Conservation (phyloP, 2,113 vertebrate species). For the Brachionichthys hirsutus region DNA sequence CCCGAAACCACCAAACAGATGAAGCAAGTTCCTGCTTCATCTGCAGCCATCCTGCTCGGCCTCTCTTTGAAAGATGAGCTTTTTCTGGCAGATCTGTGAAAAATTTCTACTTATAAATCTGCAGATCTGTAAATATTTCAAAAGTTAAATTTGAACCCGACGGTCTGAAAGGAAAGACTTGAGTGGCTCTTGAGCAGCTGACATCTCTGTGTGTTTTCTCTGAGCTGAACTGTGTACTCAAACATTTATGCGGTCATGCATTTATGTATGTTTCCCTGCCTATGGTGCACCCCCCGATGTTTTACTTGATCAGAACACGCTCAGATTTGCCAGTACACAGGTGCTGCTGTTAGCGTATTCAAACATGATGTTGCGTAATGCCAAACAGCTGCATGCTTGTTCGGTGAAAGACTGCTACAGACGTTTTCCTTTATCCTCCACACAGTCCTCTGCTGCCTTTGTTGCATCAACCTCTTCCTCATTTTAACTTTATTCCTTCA, state of each 20-base stretch:
- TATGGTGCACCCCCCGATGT: constrained; percentile 16
- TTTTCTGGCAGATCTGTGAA: constrained; percentile 12
- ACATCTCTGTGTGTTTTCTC: constrained; percentile 28
- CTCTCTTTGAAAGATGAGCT: not conserved
- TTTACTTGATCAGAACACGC: constrained; percentile 37
- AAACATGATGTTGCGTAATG: constrained; percentile 20
- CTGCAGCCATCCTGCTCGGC: not conserved
- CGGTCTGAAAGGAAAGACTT: constrained; percentile 28
- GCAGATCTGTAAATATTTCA: constrained; percentile 59
- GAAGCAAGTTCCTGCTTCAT: constrained; percentile 4
- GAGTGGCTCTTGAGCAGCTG: constrained; percentile 21
- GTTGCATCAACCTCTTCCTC: too few species aligned
- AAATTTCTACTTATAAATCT: constrained; percentile 34
- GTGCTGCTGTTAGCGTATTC: constrained; percentile 29
- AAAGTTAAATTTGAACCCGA: constrained; percentile 37
- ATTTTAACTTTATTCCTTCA: constrained; percentile 1
- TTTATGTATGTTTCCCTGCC: constrained; percentile 54
- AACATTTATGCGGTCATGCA: constrained; percentile 65
- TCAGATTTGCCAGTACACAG: constrained; percentile 42
- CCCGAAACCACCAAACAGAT: not conserved
- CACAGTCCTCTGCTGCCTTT: not conserved
- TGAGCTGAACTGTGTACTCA: constrained; percentile 42
- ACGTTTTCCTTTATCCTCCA: not conserved
- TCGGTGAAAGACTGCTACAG: constrained; percentile 19
- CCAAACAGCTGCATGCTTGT: constrained; percentile 25